Evolutionary conservation across 2,113 vertebrate species (phyloP).

Genomic region (Dendrocopos noguchii): DNA sequence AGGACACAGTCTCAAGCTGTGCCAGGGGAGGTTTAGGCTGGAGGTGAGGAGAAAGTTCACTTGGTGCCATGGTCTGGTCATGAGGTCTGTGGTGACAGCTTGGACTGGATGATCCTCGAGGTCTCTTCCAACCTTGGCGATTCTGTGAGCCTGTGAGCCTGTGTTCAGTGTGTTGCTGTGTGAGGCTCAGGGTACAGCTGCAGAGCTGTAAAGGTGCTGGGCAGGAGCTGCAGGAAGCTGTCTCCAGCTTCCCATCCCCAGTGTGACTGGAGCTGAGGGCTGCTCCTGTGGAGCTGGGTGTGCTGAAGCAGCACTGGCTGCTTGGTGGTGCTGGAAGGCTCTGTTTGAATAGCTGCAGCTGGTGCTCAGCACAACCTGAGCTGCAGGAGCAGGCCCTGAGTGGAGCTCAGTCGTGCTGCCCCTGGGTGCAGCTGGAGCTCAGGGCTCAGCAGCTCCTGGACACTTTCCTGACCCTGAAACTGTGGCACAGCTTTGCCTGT

Average conservation of each 20-base stretch:
- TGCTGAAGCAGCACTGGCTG: neutral
- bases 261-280: neutral
- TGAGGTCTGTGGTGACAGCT: too few relatives aligned
- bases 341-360: neutral
- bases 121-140: too few relatives aligned
- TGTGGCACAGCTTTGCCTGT: neutral
- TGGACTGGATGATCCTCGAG: too few relatives aligned
- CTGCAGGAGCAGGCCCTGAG: neutral
- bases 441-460: neutral
- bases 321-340: neutral
- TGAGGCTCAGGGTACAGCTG: neutral
- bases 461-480: neutral
- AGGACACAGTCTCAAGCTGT: too few relatives aligned
- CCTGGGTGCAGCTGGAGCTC: neutral
- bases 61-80: too few relatives aligned
- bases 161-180: fast-evolving
- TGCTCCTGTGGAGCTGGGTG: neutral
- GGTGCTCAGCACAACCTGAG: neutral
- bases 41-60: too few relatives aligned
- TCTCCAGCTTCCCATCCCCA: neutral
- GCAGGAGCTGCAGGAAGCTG: neutral
- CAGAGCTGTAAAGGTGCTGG: neutral
- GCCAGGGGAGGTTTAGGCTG: too few relatives aligned
- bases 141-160: too few relatives aligned
- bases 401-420: neutral